Evolutionary conservation across 2,797 vertebrate genomes (phyloP).

Genomic region (Danio tinwini): DNA sequence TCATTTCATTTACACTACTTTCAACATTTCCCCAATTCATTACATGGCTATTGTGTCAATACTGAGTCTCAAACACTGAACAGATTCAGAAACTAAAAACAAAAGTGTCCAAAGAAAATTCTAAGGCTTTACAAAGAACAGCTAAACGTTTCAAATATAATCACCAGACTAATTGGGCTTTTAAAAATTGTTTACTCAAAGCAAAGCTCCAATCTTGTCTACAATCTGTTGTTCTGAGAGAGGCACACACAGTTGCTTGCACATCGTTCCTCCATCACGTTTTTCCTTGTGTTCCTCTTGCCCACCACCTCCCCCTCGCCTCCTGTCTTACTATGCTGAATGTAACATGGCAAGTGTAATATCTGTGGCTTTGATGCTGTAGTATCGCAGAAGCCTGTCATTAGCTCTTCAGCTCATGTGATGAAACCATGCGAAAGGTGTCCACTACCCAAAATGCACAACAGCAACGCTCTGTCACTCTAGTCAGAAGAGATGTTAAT

Average conservation of each 20-base stretch:
- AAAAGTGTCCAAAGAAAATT: background rate
- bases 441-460: conserved; percentile 45
- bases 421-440: conserved; percentile 57
- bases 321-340: conserved; percentile 36
- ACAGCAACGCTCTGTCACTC: conserved; percentile 51
- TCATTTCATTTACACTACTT: background rate
- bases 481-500: conserved; percentile 43
- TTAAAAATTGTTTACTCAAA: conserved; percentile 41
- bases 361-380: conserved; percentile 54
- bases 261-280: conserved; percentile 27
- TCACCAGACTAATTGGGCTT: conserved; percentile 45
- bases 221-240: conserved; percentile 41
- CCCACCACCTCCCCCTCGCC: conserved; percentile 43
- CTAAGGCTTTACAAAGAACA: conserved; percentile 4
- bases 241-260: conserved; percentile 41
- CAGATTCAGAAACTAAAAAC: conserved; percentile 4
- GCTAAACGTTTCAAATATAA: conserved; percentile 13
- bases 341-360: conserved; percentile 15
- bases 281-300: conserved; percentile 32
- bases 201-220: conserved; percentile 30
- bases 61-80: background rate
- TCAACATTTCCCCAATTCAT: background rate
- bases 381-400: conserved; percentile 39
- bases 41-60: background rate
- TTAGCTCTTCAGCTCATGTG: conserved; percentile 44